These are phyloP conservation scores for Prorops nasuta DNA, from an alignment of 1,140 invertebrate genomes.

Conservation along the genomic window DNA sequence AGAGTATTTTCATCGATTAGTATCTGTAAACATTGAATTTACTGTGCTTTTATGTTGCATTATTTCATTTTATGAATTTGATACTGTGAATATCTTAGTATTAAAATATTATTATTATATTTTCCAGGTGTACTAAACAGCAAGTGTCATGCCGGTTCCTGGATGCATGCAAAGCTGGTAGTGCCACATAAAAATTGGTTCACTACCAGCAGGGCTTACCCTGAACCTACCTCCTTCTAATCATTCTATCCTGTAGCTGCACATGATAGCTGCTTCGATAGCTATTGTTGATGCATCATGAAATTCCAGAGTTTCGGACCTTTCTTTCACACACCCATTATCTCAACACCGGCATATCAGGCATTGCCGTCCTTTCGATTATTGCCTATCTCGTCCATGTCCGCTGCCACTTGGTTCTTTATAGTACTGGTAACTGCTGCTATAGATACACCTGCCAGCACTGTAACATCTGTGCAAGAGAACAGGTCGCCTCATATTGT, in stretches of 20 bases:
- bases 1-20: no score
- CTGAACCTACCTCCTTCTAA: conserved; percentile 25
- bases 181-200: conserved; percentile 34
- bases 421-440: conserved; percentile 31
- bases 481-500: conserved; percentile 37
- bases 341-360: conserved; percentile 14
- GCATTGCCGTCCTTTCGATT: conserved; percentile 5
- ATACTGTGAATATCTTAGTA: no score
- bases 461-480: conserved; percentile 21
- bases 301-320: conserved; percentile 39
- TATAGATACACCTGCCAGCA: conserved; percentile 31
- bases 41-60: no score
- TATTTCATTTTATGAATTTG: no score
- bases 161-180: conserved; percentile 35
- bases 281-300: conserved; percentile 38
- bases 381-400: conserved; percentile 26
- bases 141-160: conserved; percentile 37
- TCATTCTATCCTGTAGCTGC: conserved; percentile 30
- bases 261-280: conserved; percentile 30
- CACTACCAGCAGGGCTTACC: conserved; percentile 29
- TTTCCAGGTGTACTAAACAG: conserved; percentile 38
- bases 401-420: conserved; percentile 31
- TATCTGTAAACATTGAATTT: no score
- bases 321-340: conserved; percentile 26
- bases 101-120: conserved; percentile 2